These are phyloP conservation scores for Phacellophora camtschatica DNA, from an alignment of 30 jellyfish, hydroid and myxozoan species.

Conservation along the genomic window DNA sequence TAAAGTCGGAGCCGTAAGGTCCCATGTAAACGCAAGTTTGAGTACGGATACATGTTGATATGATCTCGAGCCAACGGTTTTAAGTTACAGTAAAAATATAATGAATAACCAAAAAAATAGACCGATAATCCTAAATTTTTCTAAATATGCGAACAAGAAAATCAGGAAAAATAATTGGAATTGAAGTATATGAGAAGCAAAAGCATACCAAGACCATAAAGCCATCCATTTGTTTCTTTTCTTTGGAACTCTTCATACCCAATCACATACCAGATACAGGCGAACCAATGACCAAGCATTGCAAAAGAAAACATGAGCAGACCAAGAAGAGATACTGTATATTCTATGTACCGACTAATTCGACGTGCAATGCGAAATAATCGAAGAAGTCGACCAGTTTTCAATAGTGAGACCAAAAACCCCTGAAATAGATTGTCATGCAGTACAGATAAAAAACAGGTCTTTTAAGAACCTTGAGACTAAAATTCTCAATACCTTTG, in stretches of 20 bases:
- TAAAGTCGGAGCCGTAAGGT: background rate
- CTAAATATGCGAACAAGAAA: no score
- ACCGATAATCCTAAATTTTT: no score
- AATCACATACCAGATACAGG: slow-evolving; percentile 94
- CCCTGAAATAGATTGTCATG: slow-evolving; percentile 35
- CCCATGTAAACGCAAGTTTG: background rate
- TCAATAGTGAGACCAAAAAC: slow-evolving; percentile 63
- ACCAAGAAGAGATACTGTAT: slow-evolving; percentile 76
- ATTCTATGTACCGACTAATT: slow-evolving; percentile 80
- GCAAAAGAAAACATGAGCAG: slow-evolving; percentile 92
- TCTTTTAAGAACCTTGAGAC: no score
- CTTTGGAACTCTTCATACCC: slow-evolving; percentile 77
- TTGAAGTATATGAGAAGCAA: background rate
- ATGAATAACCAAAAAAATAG: no score
- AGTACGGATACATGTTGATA: no score
- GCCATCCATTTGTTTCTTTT: slow-evolving; percentile 75
- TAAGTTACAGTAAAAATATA: no score
- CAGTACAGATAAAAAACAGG: background rate
- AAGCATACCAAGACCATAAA: slow-evolving; percentile 71
- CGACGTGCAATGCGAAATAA: slow-evolving; percentile 83
- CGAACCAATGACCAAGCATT: slow-evolving; percentile 93
- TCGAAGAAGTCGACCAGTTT: slow-evolving; percentile 84
- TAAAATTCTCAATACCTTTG: no score
- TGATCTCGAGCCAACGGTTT: no score
- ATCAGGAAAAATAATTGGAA: no score